phyloP scores from a whole-genome alignment of 1,140 invertebrate genomes.

The Philopotamus ludificatus region DNA sequence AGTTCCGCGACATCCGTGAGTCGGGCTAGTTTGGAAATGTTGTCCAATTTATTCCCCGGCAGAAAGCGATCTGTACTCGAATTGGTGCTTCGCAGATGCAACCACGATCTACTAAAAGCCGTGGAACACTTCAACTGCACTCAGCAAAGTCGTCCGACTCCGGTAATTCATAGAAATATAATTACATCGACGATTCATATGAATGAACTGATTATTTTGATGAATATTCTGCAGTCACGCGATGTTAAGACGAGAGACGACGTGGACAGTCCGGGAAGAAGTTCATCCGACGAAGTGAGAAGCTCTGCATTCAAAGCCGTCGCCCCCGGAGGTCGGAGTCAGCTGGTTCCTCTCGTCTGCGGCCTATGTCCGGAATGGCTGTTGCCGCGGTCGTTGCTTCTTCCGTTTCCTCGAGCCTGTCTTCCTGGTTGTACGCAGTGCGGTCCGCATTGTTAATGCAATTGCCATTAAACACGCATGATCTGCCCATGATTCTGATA shows the following conservation, averaged over 20 bases:
- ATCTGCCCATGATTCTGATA: too few relatives aligned
- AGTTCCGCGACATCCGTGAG: constrained; percentile 43
- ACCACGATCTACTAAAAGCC: constrained; percentile 77
- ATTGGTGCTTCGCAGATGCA: constrained; percentile 80
- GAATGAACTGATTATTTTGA: neutral
- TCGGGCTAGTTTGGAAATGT: constrained; percentile 69
- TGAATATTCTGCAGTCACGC: neutral
- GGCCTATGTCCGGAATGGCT: constrained; percentile 38
- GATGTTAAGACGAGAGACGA: constrained; percentile 2
- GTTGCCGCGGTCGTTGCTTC: constrained; percentile 29
- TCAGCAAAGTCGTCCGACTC: constrained; percentile 35
- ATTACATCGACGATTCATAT: neutral
- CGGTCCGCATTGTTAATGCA: constrained; percentile 35
- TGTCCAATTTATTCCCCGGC: constrained; percentile 82
- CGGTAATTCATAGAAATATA: neutral
- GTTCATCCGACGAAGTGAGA: constrained; percentile 10
- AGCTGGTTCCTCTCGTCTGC: constrained; percentile 37
- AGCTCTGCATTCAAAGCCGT: constrained; percentile 35
- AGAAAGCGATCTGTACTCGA: constrained; percentile 85
- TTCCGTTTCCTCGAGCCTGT: constrained; percentile 16
- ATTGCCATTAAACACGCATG: neutral
- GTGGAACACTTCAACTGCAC: constrained; percentile 56
- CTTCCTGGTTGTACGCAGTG: constrained; percentile 37
- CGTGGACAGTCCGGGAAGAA: neutral
- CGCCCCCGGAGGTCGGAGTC: constrained; percentile 22